A percentile compares a stretch with the other conserved stretches of the same genome.
These are phyloP conservation scores for Nicator chloris DNA, from an alignment of 2,113 vertebrate species.

Conservation along the genomic window DNA sequence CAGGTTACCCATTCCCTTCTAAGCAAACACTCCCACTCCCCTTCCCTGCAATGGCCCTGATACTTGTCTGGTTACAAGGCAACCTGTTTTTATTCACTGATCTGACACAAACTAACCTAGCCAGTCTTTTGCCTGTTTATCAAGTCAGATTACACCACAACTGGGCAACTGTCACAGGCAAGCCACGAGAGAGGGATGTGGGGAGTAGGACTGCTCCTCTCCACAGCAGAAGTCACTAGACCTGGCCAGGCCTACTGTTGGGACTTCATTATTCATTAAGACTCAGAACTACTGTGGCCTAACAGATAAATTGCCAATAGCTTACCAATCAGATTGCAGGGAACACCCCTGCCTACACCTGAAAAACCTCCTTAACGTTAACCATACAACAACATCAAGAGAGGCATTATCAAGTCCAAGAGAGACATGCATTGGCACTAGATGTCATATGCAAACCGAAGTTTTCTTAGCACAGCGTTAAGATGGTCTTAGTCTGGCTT, in stretches of 20 bases:
- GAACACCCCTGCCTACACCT: neutral
- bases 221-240: neutral
- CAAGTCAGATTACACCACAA: neutral
- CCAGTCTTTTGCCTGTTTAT: neutral
- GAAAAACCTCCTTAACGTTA: neutral
- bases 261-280: neutral
- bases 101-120: neutral
- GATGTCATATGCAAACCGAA: neutral
- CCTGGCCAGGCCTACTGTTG: neutral
- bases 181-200: neutral
- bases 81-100: neutral
- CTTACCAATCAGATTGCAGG: neutral
- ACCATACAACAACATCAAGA: neutral
- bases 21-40: neutral
- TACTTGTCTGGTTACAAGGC: neutral
- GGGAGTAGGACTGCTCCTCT: neutral
- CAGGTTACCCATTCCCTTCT: neutral
- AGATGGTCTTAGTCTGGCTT: neutral
- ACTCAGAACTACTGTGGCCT: neutral
- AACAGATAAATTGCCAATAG: neutral
- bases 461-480: neutral
- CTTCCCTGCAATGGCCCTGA: neutral
- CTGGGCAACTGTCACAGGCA: neutral
- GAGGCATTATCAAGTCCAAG: neutral
- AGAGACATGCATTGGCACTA: neutral